phyloP scores from a whole-genome alignment of 1,140 invertebrate species.

The silkworm (Bombyx mori) region ASM3026992v2 NC_085122.1:4943001-4943500 shows the following conservation, averaged over 20 bases:
- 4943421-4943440: slow-evolving; percentile 17
- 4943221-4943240: not conserved
- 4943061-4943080: slow-evolving; percentile 11
- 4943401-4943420: slow-evolving; percentile 44
- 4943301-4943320: not conserved
- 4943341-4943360: slow-evolving; percentile 35
- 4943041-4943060: slow-evolving; percentile 15
- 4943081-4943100: slow-evolving; percentile 11
- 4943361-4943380: slow-evolving; percentile 28
- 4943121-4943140: slow-evolving; percentile 16
- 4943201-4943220: slow-evolving; percentile 45
- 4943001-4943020: slow-evolving; percentile 33
- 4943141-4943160: slow-evolving; percentile 38
- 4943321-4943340: slow-evolving; percentile 32
- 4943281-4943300: not conserved
- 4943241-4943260: slow-evolving; percentile 3
- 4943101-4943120: slow-evolving; percentile 15
- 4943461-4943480: slow-evolving; percentile 23
- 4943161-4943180: slow-evolving; percentile 46
- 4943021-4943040: slow-evolving; percentile 37
- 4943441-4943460: slow-evolving; percentile 7
- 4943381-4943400: slow-evolving; percentile 13
- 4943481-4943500: slow-evolving; percentile 5
- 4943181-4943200: slow-evolving; percentile 30
- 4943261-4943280: not conserved